Evolutionary conservation across 2,113 vertebrate species (phyloP).

Genomic region (Neomonachus schauinslandi): DNA sequence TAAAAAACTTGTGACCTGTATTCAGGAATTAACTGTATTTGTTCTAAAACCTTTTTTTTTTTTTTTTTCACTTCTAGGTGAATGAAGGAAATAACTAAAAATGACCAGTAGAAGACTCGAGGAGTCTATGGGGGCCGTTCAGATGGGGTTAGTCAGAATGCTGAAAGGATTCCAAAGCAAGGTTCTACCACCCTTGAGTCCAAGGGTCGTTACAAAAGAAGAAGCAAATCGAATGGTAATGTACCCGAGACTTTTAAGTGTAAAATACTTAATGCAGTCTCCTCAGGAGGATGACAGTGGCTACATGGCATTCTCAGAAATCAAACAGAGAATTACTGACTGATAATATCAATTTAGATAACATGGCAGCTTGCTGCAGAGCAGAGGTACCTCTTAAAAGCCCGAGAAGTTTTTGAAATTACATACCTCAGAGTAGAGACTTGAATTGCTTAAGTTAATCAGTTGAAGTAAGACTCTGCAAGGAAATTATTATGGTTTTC

Average conservation of each 20-base stretch:
- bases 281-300: background rate
- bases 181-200: conserved; percentile 58
- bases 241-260: background rate
- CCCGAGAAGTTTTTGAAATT: background rate
- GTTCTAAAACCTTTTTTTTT: background rate
- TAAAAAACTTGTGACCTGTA: background rate
- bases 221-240: conserved; percentile 78
- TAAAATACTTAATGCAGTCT: background rate
- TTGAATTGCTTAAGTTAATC: background rate
- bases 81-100: conserved; percentile 53
- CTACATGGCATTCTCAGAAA: background rate
- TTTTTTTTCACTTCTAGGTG: conserved; percentile 76
- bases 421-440: background rate
- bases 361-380: background rate
- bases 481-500: conserved; percentile 21
- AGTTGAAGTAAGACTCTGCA: background rate
- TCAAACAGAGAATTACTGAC: background rate
- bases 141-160: conserved; percentile 71
- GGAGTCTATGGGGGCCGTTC: conserved; percentile 54
- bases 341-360: background rate
- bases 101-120: conserved; percentile 77
- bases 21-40: conserved; percentile 52
- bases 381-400: background rate
- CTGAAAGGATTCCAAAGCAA: conserved; percentile 79
- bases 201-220: conserved; percentile 79